Base-by-base conservation (phyloP, 2,797 vertebrate species). In the Lutjanus campechanus region DNA sequence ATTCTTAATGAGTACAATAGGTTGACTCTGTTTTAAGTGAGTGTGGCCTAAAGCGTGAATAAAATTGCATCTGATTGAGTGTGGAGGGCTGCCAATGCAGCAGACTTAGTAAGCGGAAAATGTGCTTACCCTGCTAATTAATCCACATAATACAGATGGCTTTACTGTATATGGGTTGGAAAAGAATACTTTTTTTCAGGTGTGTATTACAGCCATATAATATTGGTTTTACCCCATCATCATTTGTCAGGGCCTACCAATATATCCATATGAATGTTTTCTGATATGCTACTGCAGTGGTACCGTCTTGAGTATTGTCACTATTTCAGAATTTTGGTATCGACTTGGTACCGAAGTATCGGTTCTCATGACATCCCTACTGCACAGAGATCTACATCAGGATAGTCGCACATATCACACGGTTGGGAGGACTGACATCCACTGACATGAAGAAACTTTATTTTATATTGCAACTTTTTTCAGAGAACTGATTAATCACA, bases 91-190 rank as follows among this genome's bases (percentile, higher is more conserved):
- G 44, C 58, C 40, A 69, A 20, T 65, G 44, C 56, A 25, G 62
- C 73, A 51, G 60, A 70, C 54, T 76, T 60, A 79, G 65, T 61
- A 22, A 62, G 76, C 25, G 53, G 69, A 56, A 70, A 80, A 62
- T 83, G 29, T 74, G 70, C 77, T 86, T 77, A 81, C 62, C 55
- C 20, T 44, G 62, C 75, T 70, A 77, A 77, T 78, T 72, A 83
- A 59, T 72, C 64, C 53, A 58, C 69, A 77, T 54, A 55, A 79
- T 69, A 47, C 56, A 74, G 53, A 62, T 65, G 29, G 47, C 53
- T 75, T 66, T 56, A n/a, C n/a, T n/a, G n/a, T n/a, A 62, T 59
- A 63, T 10, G 41, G 20, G 12, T 17, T 51, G 20, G 19, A 12
- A 36, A 58, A 66, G 13, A 22, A 16, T 36, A 36, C 41, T 6